Percentiles rank a stretch among this genome's conserved stretches.
Evolutionary conservation across 2,113 vertebrate species (phyloP).

Genomic region (Ammodramus savannarum): DNA sequence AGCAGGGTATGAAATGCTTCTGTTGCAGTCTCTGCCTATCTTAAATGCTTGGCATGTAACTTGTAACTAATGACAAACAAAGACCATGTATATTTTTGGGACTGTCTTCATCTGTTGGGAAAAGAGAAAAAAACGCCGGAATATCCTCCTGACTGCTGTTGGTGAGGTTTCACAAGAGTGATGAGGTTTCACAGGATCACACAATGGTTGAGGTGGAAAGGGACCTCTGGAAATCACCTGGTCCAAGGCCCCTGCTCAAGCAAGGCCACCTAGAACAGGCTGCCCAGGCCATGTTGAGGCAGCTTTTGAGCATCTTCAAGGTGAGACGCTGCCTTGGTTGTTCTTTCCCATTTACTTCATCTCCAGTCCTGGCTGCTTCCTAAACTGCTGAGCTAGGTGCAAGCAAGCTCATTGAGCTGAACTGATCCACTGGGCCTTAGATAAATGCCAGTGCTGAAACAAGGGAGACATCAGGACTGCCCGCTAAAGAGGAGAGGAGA

Average conservation of each 20-base stretch:
- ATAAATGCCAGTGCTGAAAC: neutral
- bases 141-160: neutral
- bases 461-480: neutral
- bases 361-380: neutral
- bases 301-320: neutral
- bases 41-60: neutral
- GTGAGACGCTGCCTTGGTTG: neutral
- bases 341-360: neutral
- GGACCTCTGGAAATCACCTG: neutral
- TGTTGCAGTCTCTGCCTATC: neutral
- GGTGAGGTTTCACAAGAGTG: neutral
- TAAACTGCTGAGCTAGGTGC: neutral
- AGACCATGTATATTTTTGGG: neutral
- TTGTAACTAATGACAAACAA: neutral
- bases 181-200: neutral
- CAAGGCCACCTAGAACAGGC: neutral
- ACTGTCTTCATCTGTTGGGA: neutral
- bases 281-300: accelerated
- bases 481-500: neutral
- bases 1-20: neutral
- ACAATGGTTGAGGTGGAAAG: neutral
- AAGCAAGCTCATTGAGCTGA: neutral
- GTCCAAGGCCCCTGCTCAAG: neutral
- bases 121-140: neutral
- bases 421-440: neutral